Percentiles rank a stretch among this genome's conserved stretches.
phyloP scores from a whole-genome alignment of 2,113 vertebrate genomes.

The Paedocypris sp. region DNA sequence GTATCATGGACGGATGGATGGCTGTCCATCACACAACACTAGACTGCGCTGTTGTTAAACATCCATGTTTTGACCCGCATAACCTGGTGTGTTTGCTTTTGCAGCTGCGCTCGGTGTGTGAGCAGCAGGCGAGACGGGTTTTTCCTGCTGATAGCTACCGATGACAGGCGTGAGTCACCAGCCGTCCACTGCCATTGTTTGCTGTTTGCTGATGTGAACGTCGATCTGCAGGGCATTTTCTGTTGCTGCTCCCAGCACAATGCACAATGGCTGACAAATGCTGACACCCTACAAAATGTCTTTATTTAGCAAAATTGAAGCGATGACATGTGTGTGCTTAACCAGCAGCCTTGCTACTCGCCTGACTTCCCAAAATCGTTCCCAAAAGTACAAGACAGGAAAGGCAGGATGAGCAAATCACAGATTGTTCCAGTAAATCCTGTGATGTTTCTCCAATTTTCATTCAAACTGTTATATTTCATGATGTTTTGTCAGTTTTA shows the following conservation, averaged over 20 bases:
- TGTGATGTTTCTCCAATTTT: too few relatives aligned
- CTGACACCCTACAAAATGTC: slow-evolving; percentile 52
- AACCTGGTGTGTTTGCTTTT: background rate
- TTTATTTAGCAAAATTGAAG: slow-evolving; percentile 44
- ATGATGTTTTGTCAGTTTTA: too few relatives aligned
- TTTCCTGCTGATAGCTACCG: slow-evolving; percentile 33
- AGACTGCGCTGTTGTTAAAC: background rate
- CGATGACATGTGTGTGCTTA: slow-evolving; percentile 15
- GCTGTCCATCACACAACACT: too few relatives aligned
- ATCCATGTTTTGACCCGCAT: background rate
- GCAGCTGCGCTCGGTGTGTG: slow-evolving; percentile 13
- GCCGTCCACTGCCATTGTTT: slow-evolving; percentile 53
- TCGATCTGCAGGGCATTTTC: slow-evolving; percentile 42
- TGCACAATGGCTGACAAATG: slow-evolving; percentile 48
- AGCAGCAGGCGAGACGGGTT: slow-evolving; percentile 29
- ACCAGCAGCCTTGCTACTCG: background rate
- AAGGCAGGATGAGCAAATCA: background rate
- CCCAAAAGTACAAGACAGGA: background rate
- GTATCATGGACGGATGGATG: too few relatives aligned
- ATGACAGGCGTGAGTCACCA: slow-evolving; percentile 36
- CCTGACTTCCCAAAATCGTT: background rate
- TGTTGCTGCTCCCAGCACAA: slow-evolving; percentile 49
- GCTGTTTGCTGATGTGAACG: slow-evolving; percentile 62
- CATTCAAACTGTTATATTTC: too few relatives aligned
- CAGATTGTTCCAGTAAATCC: too few relatives aligned